These are phyloP conservation scores for Myotis vivesi DNA, from an alignment of 2,797 vertebrate genomes.

Conservation along the genomic window DNA sequence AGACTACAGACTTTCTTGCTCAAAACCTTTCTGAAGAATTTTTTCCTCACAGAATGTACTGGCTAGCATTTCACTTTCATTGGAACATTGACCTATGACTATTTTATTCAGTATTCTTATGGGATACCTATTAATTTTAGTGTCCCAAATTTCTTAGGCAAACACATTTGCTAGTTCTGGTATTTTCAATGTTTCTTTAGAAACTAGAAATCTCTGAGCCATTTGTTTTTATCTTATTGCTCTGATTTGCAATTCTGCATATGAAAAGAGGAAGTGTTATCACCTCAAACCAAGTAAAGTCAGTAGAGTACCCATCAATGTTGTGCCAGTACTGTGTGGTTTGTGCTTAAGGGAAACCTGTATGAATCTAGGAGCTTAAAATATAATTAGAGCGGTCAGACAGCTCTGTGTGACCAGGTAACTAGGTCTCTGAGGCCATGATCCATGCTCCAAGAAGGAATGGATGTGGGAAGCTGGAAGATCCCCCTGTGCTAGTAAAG, in stretches of 20 bases:
- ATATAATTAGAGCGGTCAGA: constrained; percentile 32
- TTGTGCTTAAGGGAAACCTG: constrained; percentile 39
- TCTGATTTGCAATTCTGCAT: constrained; percentile 47
- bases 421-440: constrained; percentile 28
- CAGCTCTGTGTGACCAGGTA: constrained; percentile 12
- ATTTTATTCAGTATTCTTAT: constrained; percentile 65
- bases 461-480: constrained; percentile 38
- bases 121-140: constrained; percentile 68
- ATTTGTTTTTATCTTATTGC: constrained; percentile 7
- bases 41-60: constrained; percentile 40
- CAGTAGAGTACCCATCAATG: not conserved
- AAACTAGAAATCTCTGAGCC: constrained; percentile 57
- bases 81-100: constrained; percentile 64
- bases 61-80: constrained; percentile 51
- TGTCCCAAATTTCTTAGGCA: constrained; percentile 61
- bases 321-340: constrained; percentile 1
- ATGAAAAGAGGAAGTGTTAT: constrained; percentile 52
- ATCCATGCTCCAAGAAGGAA: constrained; percentile 22
- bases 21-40: constrained; percentile 20
- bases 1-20: not conserved
- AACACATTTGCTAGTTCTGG: constrained; percentile 59
- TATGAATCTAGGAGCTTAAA: constrained; percentile 3
- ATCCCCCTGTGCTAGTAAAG: constrained; percentile 6
- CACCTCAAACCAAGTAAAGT: constrained; percentile 36
- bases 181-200: constrained; percentile 70